Conservation (phyloP, 35 echinoderm and acorn worm species). For the Stichopus chloronotus region DNA sequence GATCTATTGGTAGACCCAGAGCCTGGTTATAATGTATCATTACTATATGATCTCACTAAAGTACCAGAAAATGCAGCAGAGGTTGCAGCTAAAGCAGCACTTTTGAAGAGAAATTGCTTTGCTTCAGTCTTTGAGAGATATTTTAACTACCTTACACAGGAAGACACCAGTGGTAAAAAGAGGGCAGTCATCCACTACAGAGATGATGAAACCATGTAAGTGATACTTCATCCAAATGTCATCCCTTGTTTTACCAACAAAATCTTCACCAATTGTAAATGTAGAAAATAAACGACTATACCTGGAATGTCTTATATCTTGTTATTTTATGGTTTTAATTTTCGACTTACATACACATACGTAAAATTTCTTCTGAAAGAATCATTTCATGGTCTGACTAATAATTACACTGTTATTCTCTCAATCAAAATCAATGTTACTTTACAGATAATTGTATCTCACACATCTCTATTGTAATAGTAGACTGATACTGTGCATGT, state of each 20-base stretch:
- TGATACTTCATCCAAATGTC: not conserved
- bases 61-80: slow-evolving; percentile 66
- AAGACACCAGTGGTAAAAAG: slow-evolving; percentile 58
- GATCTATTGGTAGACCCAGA: slow-evolving; percentile 57
- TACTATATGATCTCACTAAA: slow-evolving; percentile 76
- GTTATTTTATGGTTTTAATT: too few relatives aligned
- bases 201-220: slow-evolving; percentile 98
- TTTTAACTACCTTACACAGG: slow-evolving; percentile 81
- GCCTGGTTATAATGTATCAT: slow-evolving; percentile 56
- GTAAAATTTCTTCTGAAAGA: too few relatives aligned
- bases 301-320: too few relatives aligned
- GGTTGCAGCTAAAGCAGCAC: slow-evolving; percentile 72
- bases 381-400: too few relatives aligned
- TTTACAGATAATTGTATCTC: too few relatives aligned
- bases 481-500: too few relatives aligned
- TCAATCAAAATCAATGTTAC: too few relatives aligned
- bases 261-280: not conserved
- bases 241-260: not conserved
- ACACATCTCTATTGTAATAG: too few relatives aligned
- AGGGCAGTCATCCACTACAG: slow-evolving; percentile 87
- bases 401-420: too few relatives aligned
- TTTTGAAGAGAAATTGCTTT: slow-evolving; percentile 94
- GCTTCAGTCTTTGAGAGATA: slow-evolving; percentile 95
- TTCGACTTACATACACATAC: too few relatives aligned
- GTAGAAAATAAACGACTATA: not conserved